Evolutionary conservation across 1,140 invertebrate genomes (phyloP).

Genomic region (Stenopsyche tienmushanensis): DNA sequence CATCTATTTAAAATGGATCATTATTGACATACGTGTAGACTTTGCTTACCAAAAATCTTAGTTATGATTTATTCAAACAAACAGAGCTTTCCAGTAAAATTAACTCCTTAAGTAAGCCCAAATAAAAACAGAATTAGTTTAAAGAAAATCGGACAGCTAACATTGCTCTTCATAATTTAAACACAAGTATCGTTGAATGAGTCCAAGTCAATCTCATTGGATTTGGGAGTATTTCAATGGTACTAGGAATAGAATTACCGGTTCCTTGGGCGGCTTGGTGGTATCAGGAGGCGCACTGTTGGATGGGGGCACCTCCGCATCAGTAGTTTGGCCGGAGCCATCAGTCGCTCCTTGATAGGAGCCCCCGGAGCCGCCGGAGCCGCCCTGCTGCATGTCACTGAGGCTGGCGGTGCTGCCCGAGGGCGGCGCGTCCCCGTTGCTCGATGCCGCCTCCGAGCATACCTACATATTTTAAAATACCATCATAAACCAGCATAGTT

Average conservation of each 20-base stretch:
- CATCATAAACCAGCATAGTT: neutral
- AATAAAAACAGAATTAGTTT: too few species aligned
- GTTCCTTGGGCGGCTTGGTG: slow-evolving; percentile 33
- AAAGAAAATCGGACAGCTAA: too few species aligned
- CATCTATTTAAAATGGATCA: neutral
- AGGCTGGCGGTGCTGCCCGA: slow-evolving; percentile 12
- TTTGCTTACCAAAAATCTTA: too few species aligned
- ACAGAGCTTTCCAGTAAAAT: too few species aligned
- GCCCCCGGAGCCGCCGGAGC: slow-evolving; percentile 2
- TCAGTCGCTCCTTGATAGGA: slow-evolving; percentile 32
- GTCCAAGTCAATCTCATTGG: too few species aligned
- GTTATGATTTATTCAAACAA: too few species aligned
- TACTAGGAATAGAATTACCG: neutral
- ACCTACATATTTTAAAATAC: slow-evolving; percentile 24
- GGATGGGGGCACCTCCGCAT: slow-evolving; percentile 39
- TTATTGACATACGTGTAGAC: neutral
- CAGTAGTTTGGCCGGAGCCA: slow-evolving; percentile 41
- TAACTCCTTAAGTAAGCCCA: too few species aligned
- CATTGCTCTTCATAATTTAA: too few species aligned
- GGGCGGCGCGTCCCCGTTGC: slow-evolving; percentile 38
- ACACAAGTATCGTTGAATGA: too few species aligned
- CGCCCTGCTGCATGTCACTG: slow-evolving; percentile 42
- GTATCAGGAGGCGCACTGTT: slow-evolving; percentile 39
- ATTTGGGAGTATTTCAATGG: neutral
- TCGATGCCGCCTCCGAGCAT: slow-evolving; percentile 44